A percentile compares a stretch with the other conserved stretches of the same genome.
phyloP scores from a whole-genome alignment of 1,140 invertebrate species.

The Amphibalanus amphitrite region DNA sequence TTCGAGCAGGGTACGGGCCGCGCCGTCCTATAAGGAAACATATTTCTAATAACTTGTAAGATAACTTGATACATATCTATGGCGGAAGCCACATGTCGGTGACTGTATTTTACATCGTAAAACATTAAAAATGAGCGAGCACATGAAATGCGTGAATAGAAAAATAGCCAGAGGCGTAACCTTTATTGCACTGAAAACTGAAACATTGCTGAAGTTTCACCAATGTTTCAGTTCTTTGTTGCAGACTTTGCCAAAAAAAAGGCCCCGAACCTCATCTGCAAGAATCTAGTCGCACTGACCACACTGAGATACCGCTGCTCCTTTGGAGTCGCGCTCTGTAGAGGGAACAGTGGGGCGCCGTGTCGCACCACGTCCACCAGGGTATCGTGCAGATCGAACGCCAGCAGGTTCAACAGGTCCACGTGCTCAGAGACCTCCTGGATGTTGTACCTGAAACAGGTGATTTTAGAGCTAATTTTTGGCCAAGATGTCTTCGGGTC shows the following conservation, averaged over 20 bases:
- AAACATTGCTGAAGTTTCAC: background rate
- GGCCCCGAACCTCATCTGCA: too few relatives aligned
- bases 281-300: conserved; percentile 35
- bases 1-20: conserved; percentile 78
- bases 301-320: conserved; percentile 83
- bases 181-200: background rate
- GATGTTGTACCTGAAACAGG: conserved; percentile 63
- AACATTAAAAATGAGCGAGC: conserved; percentile 10
- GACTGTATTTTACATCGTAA: background rate
- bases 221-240: background rate
- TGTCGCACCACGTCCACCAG: conserved; percentile 84
- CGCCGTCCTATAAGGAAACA: conserved; percentile 50
- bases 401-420: conserved; percentile 89
- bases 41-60: too few relatives aligned
- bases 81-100: too few relatives aligned
- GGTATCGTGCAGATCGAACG: conserved; percentile 84
- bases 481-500: too few relatives aligned
- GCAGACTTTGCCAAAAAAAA: background rate
- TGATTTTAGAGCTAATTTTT: too few relatives aligned
- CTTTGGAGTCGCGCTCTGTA: conserved; percentile 72
- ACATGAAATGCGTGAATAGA: too few relatives aligned
- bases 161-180: too few relatives aligned
- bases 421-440: conserved; percentile 84
- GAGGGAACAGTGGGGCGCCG: conserved; percentile 71
- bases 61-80: too few relatives aligned